Percentiles rank a stretch among this genome's conserved stretches.
Evolutionary conservation across 1,140 invertebrate species (phyloP).

Genomic region (Schlechtendalia chinensis): DNA sequence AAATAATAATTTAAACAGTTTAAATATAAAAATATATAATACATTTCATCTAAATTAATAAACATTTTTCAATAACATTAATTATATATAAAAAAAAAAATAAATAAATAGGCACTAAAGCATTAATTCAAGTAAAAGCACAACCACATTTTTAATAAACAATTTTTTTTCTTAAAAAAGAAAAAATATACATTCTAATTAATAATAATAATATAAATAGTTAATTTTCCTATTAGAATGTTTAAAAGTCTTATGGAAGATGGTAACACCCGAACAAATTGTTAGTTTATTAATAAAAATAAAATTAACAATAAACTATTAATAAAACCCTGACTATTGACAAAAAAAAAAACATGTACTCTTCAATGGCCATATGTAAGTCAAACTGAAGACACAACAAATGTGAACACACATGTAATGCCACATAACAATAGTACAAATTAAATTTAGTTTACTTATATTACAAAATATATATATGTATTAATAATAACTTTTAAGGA

Average conservation of each 20-base stretch:
- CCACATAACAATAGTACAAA: slow-evolving; percentile 18
- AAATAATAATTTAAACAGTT: slow-evolving; percentile 19
- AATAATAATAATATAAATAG: slow-evolving; percentile 32
- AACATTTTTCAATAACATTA: slow-evolving; percentile 39
- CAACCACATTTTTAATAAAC: slow-evolving; percentile 19
- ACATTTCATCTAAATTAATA: slow-evolving; percentile 20
- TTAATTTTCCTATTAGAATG: slow-evolving; percentile 42
- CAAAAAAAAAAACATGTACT: neutral
- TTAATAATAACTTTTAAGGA: neutral
- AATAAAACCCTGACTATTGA: slow-evolving; percentile 12
- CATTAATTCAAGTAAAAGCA: slow-evolving; percentile 41
- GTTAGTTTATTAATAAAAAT: slow-evolving; percentile 19
- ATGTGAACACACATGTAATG: neutral
- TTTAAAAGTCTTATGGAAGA: slow-evolving; percentile 47
- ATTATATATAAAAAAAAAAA: slow-evolving; percentile 34
- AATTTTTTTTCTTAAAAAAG: neutral
- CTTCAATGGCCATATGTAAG: slow-evolving; percentile 1
- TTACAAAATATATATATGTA: slow-evolving; percentile 3
- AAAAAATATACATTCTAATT: slow-evolving; percentile 10
- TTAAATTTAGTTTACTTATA: slow-evolving; percentile 15
- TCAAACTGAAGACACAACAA: slow-evolving; percentile 12
- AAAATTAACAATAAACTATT: slow-evolving; percentile 18
- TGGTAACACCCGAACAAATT: slow-evolving; percentile 37
- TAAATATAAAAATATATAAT: slow-evolving; percentile 45
- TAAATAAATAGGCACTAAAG: slow-evolving; percentile 23